A percentile compares a stretch with the other conserved stretches of the same genome.
Conservation (phyloP, 2,888 invertebrate genomes). For the Rotaria macrura region DNA sequence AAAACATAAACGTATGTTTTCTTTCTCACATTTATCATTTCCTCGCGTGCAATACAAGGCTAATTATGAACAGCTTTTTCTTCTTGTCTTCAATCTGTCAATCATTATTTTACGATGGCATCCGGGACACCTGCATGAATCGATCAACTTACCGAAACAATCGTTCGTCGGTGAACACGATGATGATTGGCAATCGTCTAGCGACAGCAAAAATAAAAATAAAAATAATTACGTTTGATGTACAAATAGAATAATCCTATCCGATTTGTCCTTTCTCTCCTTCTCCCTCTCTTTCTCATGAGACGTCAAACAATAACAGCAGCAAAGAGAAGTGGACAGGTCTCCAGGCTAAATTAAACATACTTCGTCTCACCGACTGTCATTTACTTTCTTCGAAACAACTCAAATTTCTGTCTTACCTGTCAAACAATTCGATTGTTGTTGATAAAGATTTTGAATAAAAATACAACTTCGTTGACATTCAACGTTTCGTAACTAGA, state of each 20-base stretch:
- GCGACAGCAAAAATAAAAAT: no score
- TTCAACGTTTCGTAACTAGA: background rate
- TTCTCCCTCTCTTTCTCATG: background rate
- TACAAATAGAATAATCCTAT: background rate
- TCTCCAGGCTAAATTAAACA: background rate
- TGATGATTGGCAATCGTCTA: constrained; percentile 5
- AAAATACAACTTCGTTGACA: constrained; percentile 18
- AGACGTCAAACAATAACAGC: background rate
- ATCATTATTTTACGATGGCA: background rate
- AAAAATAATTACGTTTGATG: background rate
- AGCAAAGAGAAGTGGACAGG: background rate
- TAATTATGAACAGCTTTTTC: constrained; percentile 9
- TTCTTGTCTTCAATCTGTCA: background rate
- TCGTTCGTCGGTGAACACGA: background rate
- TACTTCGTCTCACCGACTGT: background rate
- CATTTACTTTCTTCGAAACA: background rate
- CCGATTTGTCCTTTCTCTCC: background rate
- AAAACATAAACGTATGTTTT: background rate
- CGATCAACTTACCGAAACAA: constrained; percentile 10
- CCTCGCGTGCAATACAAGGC: background rate
- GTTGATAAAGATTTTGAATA: constrained; percentile 11
- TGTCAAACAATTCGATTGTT: constrained; percentile 11
- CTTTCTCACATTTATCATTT: background rate
- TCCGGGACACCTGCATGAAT: constrained; percentile 8
- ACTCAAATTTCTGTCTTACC: background rate